Conservation (phyloP, 2,888 invertebrate species). For the Temnothorax unifasciatus region DNA sequence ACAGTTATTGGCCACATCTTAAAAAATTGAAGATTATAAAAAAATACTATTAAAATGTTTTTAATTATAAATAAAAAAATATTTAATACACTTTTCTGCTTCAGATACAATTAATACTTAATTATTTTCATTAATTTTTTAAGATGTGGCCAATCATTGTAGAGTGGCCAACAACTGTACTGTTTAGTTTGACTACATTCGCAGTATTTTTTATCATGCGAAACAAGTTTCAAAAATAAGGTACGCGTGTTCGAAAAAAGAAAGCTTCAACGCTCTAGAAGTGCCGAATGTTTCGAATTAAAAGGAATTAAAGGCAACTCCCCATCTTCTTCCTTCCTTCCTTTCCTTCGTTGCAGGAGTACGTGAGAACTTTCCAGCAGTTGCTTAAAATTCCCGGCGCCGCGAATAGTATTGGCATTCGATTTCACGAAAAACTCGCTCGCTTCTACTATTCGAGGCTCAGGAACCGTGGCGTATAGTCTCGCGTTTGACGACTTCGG, state of each 20-base stretch:
- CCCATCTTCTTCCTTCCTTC: constrained; percentile 18
- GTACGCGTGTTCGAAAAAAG: neutral
- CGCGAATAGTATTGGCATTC: constrained; percentile 62
- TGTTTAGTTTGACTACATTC: neutral
- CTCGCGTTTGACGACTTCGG: constrained; percentile 54
- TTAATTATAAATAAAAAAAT: no score
- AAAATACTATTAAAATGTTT: no score
- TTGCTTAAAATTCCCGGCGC: constrained; percentile 58
- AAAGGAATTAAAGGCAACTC: constrained; percentile 52
- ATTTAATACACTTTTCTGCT: no score
- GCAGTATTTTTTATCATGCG: neutral
- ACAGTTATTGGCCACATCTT: no score
- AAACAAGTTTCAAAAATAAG: neutral
- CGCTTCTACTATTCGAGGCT: constrained; percentile 24
- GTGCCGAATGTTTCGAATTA: constrained; percentile 37
- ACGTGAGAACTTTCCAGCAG: constrained; percentile 55
- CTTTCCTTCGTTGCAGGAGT: constrained; percentile 22
- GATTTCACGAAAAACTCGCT: constrained; percentile 59
- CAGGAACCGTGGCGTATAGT: constrained; percentile 27
- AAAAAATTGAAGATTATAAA: no score
- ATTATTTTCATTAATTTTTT: no score
- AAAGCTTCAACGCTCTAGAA: neutral
- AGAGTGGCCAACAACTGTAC: no score
- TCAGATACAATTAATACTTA: no score
- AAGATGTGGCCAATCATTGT: no score